A percentile compares a stretch with the other conserved stretches of the same genome.
phyloP scores from a whole-genome alignment of 2,797 vertebrate species.

The Centropyge bicolor region DNA sequence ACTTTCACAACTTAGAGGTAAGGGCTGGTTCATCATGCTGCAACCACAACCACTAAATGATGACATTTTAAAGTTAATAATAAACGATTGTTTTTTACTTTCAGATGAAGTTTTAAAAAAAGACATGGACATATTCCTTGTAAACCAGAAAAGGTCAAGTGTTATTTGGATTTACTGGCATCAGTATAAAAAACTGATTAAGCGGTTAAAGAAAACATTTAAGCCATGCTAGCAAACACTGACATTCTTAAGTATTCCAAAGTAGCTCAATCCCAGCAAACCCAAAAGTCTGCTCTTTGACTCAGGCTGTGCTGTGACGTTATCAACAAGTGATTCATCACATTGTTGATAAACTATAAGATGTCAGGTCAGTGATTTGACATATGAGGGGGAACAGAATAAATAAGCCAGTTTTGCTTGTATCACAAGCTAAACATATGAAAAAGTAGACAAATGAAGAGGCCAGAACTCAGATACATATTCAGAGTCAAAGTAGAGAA shows the following conservation, averaged over 20 bases:
- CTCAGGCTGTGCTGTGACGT: slow-evolving; percentile 29
- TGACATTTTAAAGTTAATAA: slow-evolving; percentile 2
- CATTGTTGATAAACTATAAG: slow-evolving; percentile 60
- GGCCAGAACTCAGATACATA: background rate
- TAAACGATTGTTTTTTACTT: background rate
- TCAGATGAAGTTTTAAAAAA: slow-evolving; percentile 1
- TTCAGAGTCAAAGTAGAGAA: slow-evolving; percentile 1
- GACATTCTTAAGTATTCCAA: background rate
- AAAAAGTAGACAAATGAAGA: slow-evolving; percentile 5
- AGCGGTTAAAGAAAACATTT: slow-evolving; percentile 26
- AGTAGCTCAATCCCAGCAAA: slow-evolving; percentile 25
- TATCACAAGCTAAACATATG: slow-evolving; percentile 34
- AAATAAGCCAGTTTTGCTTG: slow-evolving; percentile 48
- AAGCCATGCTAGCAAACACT: slow-evolving; percentile 26
- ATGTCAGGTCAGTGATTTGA: slow-evolving; percentile 38
- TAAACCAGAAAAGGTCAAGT: slow-evolving; percentile 20
- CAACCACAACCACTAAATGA: background rate
- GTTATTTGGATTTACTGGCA: background rate
- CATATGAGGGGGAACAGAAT: slow-evolving; percentile 19
- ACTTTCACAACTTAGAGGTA: slow-evolving; percentile 46
- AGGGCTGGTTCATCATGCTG: slow-evolving; percentile 9
- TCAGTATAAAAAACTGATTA: background rate
- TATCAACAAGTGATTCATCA: slow-evolving; percentile 41
- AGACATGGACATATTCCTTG: background rate
- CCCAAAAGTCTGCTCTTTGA: slow-evolving; percentile 7